phyloP scores from a whole-genome alignment of 2,888 invertebrate genomes.

The Crossocerus cetratus region DNA sequence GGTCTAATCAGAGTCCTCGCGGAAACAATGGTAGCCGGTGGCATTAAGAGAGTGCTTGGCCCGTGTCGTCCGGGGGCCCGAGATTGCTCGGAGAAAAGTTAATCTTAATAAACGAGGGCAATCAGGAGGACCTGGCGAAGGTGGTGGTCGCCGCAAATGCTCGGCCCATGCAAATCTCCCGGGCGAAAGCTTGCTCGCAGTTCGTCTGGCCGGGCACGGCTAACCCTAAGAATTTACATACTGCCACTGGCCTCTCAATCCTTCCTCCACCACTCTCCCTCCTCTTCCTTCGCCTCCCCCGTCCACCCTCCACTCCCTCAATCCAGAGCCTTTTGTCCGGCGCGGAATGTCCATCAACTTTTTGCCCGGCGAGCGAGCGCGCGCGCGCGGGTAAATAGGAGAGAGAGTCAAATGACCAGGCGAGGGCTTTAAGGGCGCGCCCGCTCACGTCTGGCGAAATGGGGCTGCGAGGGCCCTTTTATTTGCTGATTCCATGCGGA shows the following conservation, averaged over 20 bases:
- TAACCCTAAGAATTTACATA: constrained; percentile 74
- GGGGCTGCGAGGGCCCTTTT: constrained; percentile 70
- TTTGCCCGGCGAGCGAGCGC: constrained; percentile 72
- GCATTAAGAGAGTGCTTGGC: constrained; percentile 22
- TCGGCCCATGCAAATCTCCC: constrained; percentile 74
- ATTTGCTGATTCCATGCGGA: constrained; percentile 77
- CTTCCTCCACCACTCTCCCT: constrained; percentile 10
- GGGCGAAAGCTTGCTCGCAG: constrained; percentile 14
- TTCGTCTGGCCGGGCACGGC: constrained; percentile 38
- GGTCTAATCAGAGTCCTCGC: constrained; percentile 6
- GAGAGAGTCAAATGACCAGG: constrained; percentile 75
- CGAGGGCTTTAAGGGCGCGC: constrained; percentile 71
- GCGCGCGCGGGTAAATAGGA: constrained; percentile 71
- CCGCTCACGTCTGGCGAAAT: constrained; percentile 42
- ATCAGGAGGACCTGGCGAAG: constrained; percentile 62
- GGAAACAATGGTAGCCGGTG: constrained; percentile 30
- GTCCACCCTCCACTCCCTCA: constrained; percentile 45
- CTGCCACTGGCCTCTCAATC: constrained; percentile 50
- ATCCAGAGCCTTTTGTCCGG: constrained; percentile 74
- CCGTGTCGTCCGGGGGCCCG: constrained; percentile 25
- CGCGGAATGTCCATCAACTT: constrained; percentile 77
- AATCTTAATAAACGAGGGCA: constrained; percentile 77
- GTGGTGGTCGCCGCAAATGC: constrained; percentile 71
- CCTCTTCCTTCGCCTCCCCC: constrained; percentile 24
- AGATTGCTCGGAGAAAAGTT: constrained; percentile 75